Evolutionary conservation across 2,888 invertebrate genomes (phyloP).

Genomic region (Allygus modestus): DNA sequence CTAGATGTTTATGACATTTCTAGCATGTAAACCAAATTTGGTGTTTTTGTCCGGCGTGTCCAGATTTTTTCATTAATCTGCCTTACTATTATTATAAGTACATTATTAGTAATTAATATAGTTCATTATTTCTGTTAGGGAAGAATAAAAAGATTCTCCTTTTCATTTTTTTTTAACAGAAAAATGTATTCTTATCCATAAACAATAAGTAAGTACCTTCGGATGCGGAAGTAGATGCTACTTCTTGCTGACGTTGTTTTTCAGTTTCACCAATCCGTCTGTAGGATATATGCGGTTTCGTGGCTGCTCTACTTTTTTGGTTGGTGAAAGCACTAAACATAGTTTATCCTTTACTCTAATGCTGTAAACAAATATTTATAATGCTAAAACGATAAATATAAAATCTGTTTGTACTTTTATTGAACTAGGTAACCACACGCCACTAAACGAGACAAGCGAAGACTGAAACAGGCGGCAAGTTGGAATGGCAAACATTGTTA

Average conservation of each 20-base stretch:
- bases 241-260: not conserved
- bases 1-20: too few species aligned
- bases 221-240: not conserved
- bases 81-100: too few species aligned
- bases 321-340: slow-evolving; percentile 13
- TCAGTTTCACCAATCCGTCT: not conserved
- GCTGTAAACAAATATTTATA: too few species aligned
- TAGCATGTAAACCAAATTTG: too few species aligned
- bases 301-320: not conserved
- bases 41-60: too few species aligned
- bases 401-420: not conserved
- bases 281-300: not conserved
- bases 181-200: too few species aligned
- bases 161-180: too few species aligned
- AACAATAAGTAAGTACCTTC: not conserved
- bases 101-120: too few species aligned
- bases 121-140: too few species aligned
- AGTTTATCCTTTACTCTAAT: not conserved
- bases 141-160: too few species aligned
- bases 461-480: not conserved
- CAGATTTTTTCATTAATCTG: too few species aligned
- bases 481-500: not conserved
- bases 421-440: not conserved
- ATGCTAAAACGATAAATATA: too few species aligned
- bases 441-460: not conserved